Evolutionary conservation across 1,140 invertebrate species (phyloP).

Genomic region (Triops longicaudatus): DNA sequence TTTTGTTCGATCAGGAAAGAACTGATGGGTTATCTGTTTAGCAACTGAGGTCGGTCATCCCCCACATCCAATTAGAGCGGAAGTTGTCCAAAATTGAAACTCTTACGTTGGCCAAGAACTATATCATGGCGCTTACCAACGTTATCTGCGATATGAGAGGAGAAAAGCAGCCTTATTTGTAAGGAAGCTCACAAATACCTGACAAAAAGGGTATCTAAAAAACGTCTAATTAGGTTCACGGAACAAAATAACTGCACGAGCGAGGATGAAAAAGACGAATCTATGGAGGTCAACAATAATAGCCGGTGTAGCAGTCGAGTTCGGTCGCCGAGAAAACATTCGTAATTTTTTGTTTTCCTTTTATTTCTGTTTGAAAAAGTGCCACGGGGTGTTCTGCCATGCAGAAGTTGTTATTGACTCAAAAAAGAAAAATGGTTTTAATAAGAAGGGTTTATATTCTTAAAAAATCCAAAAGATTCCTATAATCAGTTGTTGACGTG

Average conservation of each 20-base stretch:
- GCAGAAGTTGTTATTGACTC: neutral
- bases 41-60: slow-evolving; percentile 74
- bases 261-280: neutral
- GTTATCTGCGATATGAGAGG: slow-evolving; percentile 72
- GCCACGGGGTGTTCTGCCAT: neutral
- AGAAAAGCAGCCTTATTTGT: slow-evolving; percentile 52
- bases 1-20: slow-evolving; percentile 5
- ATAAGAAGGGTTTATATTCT: neutral
- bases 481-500: neutral
- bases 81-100: slow-evolving; percentile 82
- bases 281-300: neutral
- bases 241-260: slow-evolving; percentile 1
- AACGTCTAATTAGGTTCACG: neutral
- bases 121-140: slow-evolving; percentile 81
- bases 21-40: slow-evolving; percentile 42
- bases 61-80: slow-evolving; percentile 73
- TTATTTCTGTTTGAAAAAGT: neutral
- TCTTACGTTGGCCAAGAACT: slow-evolving; percentile 76
- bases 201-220: neutral
- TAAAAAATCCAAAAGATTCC: neutral
- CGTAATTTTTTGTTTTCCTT: neutral
- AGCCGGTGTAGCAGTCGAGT: neutral
- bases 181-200: slow-evolving; percentile 21
- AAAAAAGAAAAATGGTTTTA: neutral
- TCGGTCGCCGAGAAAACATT: neutral